Evolutionary conservation across 1,140 invertebrate genomes (phyloP), one percentile per base, ranked within the genome.

Genomic region (Macrobrachium nipponense): DNA sequence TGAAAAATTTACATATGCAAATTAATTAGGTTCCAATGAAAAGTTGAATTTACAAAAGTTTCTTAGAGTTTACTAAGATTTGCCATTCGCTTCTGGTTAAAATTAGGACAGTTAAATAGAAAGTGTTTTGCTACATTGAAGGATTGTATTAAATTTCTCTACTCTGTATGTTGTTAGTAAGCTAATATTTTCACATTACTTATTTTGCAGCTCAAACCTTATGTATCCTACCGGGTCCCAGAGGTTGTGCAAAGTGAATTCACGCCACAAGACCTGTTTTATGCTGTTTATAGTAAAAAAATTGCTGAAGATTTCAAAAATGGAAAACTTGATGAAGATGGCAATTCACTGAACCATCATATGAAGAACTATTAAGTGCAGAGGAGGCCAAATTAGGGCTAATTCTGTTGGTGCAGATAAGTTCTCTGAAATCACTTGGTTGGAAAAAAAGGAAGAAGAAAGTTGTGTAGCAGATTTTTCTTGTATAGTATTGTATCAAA

Each of bases 161-260:
- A 23, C 27, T 68, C 66, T 20, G 11, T 68, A 27, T 23, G 2
- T 23, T 0, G 12, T 12, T n/a, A 20, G 10, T 23, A n/a, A 23
- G 27, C 5, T 15, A 70, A n/a, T 61, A 70, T 11, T n/a, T 61
- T 23, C 36, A 64, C 18, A 43, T 20, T 81, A 36, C 36, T 17
- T 12, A 68, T 82, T 87, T 94, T 93, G 76, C 91, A 94, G 92
- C 92, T 99, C 43, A 98, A 98, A 91, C 97, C 98, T 0, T 99
- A 99, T 90, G 98, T 99, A 0, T 97, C 96, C 0, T 99, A 98
- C 89, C 93, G 93, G 91, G 93, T 94, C 0, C 91, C 93, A 14
- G 94, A 97, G 80, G 93, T 98, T 6, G 90, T 92, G 17, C 95
- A 97, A 90, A 93, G 94, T 12, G 94, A 96, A 91, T 97, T 97